These are phyloP conservation scores for Acipenser ruthenus DNA, from an alignment of 2,797 vertebrate species.

Conservation along the genomic window DNA sequence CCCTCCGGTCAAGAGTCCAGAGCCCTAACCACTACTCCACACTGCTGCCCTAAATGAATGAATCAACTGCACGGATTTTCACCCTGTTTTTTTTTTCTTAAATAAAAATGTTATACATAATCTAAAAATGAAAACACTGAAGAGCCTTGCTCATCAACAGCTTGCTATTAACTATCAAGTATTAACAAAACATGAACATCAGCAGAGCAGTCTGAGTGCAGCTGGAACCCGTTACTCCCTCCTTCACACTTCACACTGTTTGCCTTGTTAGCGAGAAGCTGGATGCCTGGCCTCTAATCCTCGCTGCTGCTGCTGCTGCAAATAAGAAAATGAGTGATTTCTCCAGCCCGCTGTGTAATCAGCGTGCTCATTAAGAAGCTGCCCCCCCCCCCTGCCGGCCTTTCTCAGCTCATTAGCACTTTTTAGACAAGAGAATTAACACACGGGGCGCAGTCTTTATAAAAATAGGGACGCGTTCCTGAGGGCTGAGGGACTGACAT, in stretches of 20 bases:
- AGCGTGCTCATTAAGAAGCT: slow-evolving; percentile 2
- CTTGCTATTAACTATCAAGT: too few relatives aligned
- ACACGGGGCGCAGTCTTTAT: neutral
- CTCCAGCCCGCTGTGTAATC: slow-evolving; percentile 3
- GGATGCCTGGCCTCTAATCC: neutral
- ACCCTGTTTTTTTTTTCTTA: too few relatives aligned
- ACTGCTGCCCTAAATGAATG: too few relatives aligned
- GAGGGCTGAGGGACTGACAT: too few relatives aligned
- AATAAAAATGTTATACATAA: too few relatives aligned
- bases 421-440: slow-evolving; percentile 3
- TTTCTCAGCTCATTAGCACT: slow-evolving; percentile 5
- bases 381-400: neutral
- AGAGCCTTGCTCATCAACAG: too few relatives aligned
- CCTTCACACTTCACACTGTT: neutral
- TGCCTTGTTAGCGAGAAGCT: slow-evolving; percentile 1
- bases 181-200: too few relatives aligned
- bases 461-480: neutral
- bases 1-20: too few relatives aligned
- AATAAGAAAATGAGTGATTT: slow-evolving; percentile 1
- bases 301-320: neutral
- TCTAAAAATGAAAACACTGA: too few relatives aligned
- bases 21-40: too few relatives aligned
- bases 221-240: neutral
- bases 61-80: too few relatives aligned
- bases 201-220: neutral